Conservation (phyloP, 2,888 invertebrate species). For the Scaptomyza cyrtandrae region DNA sequence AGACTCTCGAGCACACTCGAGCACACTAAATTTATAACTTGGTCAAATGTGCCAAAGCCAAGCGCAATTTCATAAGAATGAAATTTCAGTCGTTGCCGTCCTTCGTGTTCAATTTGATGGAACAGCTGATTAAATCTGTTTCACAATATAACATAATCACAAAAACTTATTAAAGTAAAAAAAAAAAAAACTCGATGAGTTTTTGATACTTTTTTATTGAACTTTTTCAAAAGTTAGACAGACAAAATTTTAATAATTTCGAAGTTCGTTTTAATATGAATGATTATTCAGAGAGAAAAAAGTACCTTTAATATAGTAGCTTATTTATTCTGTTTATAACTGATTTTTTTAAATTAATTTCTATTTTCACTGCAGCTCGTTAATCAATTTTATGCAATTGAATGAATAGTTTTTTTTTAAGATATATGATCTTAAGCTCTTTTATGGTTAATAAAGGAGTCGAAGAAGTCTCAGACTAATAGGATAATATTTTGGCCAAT, state of each 20-base stretch:
- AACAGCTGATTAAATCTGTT: conserved; percentile 56
- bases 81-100: conserved; percentile 38
- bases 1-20: conserved; percentile 29
- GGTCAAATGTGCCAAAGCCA: conserved; percentile 21
- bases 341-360: too few relatives aligned
- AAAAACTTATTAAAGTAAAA: neutral
- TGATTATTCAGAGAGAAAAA: too few relatives aligned
- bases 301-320: too few relatives aligned
- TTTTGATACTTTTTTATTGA: conserved; percentile 9
- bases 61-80: conserved; percentile 52
- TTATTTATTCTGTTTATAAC: too few relatives aligned
- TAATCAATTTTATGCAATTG: conserved; percentile 60
- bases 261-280: too few relatives aligned
- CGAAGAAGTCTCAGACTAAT: neutral
- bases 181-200: neutral
- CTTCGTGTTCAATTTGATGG: conserved; percentile 51
- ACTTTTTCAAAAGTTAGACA: neutral
- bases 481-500: conserved; percentile 10
- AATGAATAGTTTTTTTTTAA: conserved; percentile 33
- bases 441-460: too few relatives aligned
- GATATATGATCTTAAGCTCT: too few relatives aligned
- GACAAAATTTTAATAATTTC: too few relatives aligned
- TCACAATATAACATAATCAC: neutral
- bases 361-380: conserved; percentile 19
- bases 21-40: conserved; percentile 38